These are phyloP conservation scores for Seriola aureovittata DNA, from an alignment of 2,113 vertebrate genomes.

Conservation along the genomic window DNA sequence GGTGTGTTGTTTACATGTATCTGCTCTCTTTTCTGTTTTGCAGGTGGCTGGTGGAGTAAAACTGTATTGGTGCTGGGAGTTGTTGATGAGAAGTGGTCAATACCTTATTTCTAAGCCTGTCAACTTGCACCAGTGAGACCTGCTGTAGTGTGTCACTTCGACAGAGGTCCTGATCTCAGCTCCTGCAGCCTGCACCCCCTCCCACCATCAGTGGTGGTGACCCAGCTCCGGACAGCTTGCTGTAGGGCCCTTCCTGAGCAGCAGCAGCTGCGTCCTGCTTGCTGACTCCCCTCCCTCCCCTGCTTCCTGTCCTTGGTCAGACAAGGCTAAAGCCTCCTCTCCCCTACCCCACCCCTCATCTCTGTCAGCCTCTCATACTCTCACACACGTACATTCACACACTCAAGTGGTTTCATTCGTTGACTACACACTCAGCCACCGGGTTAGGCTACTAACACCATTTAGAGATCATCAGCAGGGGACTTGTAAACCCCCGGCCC, in stretches of 20 bases:
- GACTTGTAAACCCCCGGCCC: conserved; percentile 5
- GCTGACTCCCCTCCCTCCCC: conserved; percentile 78
- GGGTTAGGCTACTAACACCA: conserved; percentile 30
- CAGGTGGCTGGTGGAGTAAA: conserved; percentile 44
- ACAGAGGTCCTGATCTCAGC: conserved; percentile 57
- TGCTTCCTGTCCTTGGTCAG: conserved; percentile 87
- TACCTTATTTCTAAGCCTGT: conserved; percentile 45
- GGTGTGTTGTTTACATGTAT: background rate
- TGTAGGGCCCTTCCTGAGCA: conserved; percentile 84
- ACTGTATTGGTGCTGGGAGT: conserved; percentile 4
- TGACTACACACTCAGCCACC: background rate
- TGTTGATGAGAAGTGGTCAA: conserved; percentile 18
- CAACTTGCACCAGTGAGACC: conserved; percentile 32
- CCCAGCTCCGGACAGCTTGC: conserved; percentile 76
- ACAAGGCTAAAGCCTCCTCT: conserved; percentile 79
- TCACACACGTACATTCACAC: conserved; percentile 30
- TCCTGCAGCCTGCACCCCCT: conserved; percentile 46
- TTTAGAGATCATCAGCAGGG: conserved; percentile 6
- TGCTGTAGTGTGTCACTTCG: conserved; percentile 40
- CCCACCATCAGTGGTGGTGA: conserved; percentile 67
- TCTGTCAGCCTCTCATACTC: conserved; percentile 28
- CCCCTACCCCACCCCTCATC: conserved; percentile 65
- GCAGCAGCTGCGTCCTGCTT: conserved; percentile 87
- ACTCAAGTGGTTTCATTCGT: conserved; percentile 25
- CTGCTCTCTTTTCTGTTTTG: conserved; percentile 36